Base-by-base conservation (phyloP, 2,888 invertebrate genomes). In the Blastobasis adustella region DNA sequence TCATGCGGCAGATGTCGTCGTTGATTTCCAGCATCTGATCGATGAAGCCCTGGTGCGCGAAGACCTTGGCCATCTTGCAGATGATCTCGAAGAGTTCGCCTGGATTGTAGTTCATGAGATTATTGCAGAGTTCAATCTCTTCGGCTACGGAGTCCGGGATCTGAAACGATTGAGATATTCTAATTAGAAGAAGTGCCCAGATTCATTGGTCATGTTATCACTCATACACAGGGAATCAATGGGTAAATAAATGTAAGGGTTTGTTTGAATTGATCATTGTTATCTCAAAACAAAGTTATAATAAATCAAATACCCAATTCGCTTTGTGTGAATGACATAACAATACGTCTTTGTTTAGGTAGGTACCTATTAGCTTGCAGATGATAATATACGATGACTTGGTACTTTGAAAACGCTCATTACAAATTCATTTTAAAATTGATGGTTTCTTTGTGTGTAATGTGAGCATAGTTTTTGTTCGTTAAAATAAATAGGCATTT, bases 1-100 rank as follows among this genome's bases (percentile, higher is more conserved):
- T 93, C 82, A 95, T 90, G 66, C 91, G 91, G 77, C 93, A 93
- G 73, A 96, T 95, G 71, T 93, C 92, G 58, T 93, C 91, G 82
- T 97, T 96, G 70, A 96, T 94, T 63, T 92, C 91, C 60, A 95
- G 85, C 69, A 95, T 88, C 79, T 96, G 95, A 49, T 90, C 90
- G 65, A 95, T 90, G 76, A 95, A 97, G 54, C 90, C 83, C 62
- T 92, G 90, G 78, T 96, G 93, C 49, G 90, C 82, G 70, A 95
- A 89, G 49, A 95, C 91, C 56, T 88, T 89, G 23, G 93, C 92
- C 50, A 95, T 83, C 53, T 91, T 90, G 63, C 89, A 89, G 57
- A 96, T 88, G 53, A 93, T 89, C 54, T 87, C 81, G 50, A 91
- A 80, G 46, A 96, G 85, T 57, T 91, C 90, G 5, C 91, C 91